Evolutionary conservation across 2,797 vertebrate genomes (phyloP).

Genomic region (Halcyon badia): DNA sequence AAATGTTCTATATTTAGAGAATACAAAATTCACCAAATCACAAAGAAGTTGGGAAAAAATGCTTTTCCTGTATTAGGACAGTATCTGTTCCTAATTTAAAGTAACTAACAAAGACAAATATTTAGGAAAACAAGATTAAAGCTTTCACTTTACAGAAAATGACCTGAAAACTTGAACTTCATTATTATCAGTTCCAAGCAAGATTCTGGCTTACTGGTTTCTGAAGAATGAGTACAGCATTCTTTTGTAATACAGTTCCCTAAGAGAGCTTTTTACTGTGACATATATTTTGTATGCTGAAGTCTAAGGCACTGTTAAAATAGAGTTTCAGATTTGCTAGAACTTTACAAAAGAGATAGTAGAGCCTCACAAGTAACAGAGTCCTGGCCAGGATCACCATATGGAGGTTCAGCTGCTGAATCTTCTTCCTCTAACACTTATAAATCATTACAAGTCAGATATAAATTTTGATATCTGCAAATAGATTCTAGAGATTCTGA

Average conservation of each 20-base stretch:
- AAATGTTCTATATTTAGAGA: neutral
- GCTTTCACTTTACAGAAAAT: neutral
- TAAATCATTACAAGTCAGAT: neutral
- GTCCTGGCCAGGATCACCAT: neutral
- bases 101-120: neutral
- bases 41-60: neutral
- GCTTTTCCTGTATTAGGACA: neutral
- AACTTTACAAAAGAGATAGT: neutral
- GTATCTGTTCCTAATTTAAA: neutral
- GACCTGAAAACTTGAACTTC: neutral
- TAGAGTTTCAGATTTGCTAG: neutral
- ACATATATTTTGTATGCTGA: neutral
- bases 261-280: neutral
- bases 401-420: neutral
- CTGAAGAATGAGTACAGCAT: accelerated
- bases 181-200: neutral
- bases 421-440: neutral
- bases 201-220: neutral
- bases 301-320: neutral
- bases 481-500: neutral
- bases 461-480: neutral
- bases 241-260: neutral
- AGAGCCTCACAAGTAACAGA: neutral
- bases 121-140: neutral
- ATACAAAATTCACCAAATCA: neutral